Percentiles rank a stretch among this genome's conserved stretches.
Evolutionary conservation across 2,113 vertebrate species (phyloP).

Genomic region (Piprites chloris): DNA sequence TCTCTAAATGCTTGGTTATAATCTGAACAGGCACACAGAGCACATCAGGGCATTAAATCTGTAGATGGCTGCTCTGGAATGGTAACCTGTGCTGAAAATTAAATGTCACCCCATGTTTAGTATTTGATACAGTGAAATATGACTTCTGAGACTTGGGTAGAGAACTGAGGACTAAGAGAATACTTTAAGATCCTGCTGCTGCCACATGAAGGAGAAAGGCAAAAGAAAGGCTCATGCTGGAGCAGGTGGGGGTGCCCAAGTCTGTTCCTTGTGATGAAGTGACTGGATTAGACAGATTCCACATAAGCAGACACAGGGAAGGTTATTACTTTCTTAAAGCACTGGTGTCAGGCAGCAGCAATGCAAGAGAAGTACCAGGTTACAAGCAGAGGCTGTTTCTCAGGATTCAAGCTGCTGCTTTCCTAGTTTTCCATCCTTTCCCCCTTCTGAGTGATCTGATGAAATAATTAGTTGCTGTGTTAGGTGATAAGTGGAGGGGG

Average conservation of each 20-base stretch:
- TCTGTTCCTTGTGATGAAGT: neutral
- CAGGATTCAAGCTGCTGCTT: neutral
- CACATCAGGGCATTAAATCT: neutral
- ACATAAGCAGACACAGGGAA: neutral
- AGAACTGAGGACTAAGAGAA: conserved; percentile 4
- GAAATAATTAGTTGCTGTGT: neutral
- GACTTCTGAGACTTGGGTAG: conserved; percentile 27
- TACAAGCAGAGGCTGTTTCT: neutral
- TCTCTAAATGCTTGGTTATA: neutral
- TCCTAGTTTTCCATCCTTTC: neutral
- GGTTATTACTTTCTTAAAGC: conserved; percentile 26
- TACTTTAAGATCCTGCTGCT: conserved; percentile 7
- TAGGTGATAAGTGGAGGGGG: neutral
- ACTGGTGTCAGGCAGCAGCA: neutral
- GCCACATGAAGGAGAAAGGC: neutral
- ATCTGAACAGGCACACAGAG: neutral
- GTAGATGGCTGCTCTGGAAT: neutral
- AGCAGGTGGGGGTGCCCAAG: neutral
- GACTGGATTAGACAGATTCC: conserved; percentile 40
- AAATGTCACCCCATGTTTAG: conserved; percentile 60
- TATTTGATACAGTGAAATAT: conserved; percentile 57
- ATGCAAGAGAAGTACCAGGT: neutral
- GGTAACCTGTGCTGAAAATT: conserved; percentile 59
- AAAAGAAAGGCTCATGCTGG: neutral
- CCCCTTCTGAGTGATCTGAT: neutral